phyloP scores from a whole-genome alignment of 2,113 vertebrate species.

The Crotalus horridus region DNA sequence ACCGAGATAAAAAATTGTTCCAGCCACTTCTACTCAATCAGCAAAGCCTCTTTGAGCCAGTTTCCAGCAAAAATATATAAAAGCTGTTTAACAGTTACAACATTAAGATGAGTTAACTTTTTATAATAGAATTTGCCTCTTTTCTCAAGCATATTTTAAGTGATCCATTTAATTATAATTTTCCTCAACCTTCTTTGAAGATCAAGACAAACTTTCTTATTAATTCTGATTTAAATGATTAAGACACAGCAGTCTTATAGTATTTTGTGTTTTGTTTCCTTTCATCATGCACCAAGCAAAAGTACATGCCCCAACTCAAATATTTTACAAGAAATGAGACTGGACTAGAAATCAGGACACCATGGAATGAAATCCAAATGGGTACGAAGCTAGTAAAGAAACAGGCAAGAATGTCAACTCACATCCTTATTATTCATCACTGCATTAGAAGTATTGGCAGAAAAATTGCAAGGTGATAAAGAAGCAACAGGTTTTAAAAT shows the following conservation, averaged over 20 bases:
- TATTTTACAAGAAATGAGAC: background rate
- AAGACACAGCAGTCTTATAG: no score
- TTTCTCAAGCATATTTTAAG: background rate
- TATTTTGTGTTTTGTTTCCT: background rate
- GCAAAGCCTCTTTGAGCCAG: background rate
- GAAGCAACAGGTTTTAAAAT: background rate
- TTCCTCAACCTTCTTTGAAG: background rate
- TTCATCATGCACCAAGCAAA: background rate
- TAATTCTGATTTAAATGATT: background rate
- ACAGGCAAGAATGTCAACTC: background rate
- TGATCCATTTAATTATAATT: background rate
- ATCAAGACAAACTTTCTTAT: background rate
- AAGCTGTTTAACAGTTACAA: slow-evolving; percentile 1
- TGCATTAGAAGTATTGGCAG: background rate
- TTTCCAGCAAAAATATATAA: background rate
- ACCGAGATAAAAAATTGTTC: no score
- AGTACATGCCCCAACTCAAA: background rate
- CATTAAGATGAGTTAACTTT: background rate
- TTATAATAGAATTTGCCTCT: background rate
- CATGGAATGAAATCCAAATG: background rate
- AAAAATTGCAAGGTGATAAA: background rate
- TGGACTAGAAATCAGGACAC: background rate
- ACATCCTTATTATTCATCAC: background rate
- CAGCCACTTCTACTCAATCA: background rate
- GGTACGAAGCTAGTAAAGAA: background rate